A percentile compares a stretch with the other conserved stretches of the same genome.
Evolutionary conservation across 2,113 vertebrate species (phyloP).

Genomic region (Istiophorus platypterus): DNA sequence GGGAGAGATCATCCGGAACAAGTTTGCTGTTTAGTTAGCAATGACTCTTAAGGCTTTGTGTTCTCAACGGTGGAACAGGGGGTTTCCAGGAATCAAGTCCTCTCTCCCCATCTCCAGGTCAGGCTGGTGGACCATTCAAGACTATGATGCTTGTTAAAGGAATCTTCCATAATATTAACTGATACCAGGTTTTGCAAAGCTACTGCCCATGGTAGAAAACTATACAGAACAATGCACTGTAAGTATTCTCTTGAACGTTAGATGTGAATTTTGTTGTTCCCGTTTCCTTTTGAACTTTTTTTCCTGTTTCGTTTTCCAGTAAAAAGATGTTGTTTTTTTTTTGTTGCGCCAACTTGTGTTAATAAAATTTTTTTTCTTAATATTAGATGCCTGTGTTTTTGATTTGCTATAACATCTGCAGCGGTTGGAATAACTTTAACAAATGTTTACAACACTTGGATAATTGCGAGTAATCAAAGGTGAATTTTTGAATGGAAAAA

Average conservation of each 20-base stretch:
- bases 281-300: neutral
- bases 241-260: neutral
- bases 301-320: neutral
- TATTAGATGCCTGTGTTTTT: neutral
- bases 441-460: neutral
- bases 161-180: neutral
- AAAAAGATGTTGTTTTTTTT: neutral
- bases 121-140: neutral
- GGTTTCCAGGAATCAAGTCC: neutral
- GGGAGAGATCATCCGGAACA: conserved; percentile 95
- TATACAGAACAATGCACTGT: neutral
- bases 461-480: too few relatives aligned
- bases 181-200: conserved; percentile 1
- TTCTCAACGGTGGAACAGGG: neutral
- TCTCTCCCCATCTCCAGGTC: neutral
- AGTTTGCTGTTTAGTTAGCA: conserved; percentile 84
- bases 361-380: conserved; percentile 34
- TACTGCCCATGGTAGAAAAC: neutral
- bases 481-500: neutral
- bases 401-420: neutral
- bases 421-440: neutral
- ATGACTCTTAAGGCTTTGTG: neutral
- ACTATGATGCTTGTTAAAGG: neutral
- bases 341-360: neutral
- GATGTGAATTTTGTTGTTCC: neutral